phyloP scores from a whole-genome alignment of 1,140 invertebrate species.

The Panulirus ornatus region DNA sequence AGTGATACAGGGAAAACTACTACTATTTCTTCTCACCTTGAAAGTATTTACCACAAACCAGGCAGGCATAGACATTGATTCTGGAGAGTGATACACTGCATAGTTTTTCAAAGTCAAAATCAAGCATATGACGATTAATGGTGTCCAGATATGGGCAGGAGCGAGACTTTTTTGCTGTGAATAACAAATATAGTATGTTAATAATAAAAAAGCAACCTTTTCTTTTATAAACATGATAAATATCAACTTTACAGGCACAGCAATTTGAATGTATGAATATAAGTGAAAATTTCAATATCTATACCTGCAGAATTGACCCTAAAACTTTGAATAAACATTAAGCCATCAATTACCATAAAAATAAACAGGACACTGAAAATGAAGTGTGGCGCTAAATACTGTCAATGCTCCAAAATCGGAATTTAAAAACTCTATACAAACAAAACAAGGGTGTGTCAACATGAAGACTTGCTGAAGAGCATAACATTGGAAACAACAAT shows the following conservation, averaged over 20 bases:
- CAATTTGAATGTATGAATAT: too few species aligned
- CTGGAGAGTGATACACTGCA: constrained; percentile 98
- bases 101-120: constrained; percentile 99
- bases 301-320: not conserved
- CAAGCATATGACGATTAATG: constrained; percentile 96
- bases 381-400: too few species aligned
- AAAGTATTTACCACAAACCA: constrained; percentile 99
- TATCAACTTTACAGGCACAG: not conserved
- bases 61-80: constrained; percentile 99
- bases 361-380: not conserved
- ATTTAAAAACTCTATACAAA: too few species aligned
- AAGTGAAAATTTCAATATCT: not conserved
- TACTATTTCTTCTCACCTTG: too few species aligned
- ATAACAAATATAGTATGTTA: constrained; percentile 9
- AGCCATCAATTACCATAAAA: not conserved
- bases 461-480: too few species aligned
- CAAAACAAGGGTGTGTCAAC: too few species aligned
- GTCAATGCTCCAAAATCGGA: too few species aligned
- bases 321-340: not conserved
- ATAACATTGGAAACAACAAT: too few species aligned
- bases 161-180: constrained; percentile 70
- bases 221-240: not conserved
- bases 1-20: too few species aligned
- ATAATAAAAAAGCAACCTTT: not conserved
- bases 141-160: constrained; percentile 96